These are phyloP conservation scores for Triplophysa rosa DNA, from an alignment of 2,113 vertebrate species.

Conservation along the genomic window DNA sequence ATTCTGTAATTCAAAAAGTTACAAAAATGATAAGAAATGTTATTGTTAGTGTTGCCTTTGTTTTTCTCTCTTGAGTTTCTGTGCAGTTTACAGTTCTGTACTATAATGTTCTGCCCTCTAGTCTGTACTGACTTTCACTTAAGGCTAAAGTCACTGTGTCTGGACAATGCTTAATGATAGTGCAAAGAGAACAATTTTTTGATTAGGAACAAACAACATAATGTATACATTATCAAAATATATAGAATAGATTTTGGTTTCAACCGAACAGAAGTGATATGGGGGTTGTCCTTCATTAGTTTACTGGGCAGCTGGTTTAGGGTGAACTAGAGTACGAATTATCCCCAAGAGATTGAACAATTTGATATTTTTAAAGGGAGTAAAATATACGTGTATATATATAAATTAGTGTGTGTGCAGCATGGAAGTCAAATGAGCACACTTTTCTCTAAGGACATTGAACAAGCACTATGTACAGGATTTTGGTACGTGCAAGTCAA, in stretches of 20 bases:
- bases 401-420: not conserved
- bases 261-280: not conserved
- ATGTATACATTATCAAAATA: not conserved
- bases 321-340: not conserved
- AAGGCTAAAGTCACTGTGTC: not conserved
- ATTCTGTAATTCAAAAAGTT: constrained; percentile 27
- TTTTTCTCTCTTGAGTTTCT: not conserved
- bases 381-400: not conserved
- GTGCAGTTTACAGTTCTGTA: not conserved
- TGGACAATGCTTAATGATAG: constrained; percentile 44
- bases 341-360: too few relatives aligned
- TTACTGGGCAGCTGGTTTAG: not conserved
- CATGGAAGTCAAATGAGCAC: not conserved
- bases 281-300: not conserved
- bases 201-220: not conserved
- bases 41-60: not conserved
- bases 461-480: constrained; percentile 34
- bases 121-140: not conserved
- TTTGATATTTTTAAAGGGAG: not conserved
- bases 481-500: constrained; percentile 1
- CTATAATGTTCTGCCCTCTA: not conserved
- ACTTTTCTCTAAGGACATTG: not conserved
- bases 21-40: not conserved
- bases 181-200: constrained; percentile 37
- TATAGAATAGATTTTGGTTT: not conserved